Conservation (phyloP, 2,888 invertebrate species). For the Ichneumon xanthorius region DNA sequence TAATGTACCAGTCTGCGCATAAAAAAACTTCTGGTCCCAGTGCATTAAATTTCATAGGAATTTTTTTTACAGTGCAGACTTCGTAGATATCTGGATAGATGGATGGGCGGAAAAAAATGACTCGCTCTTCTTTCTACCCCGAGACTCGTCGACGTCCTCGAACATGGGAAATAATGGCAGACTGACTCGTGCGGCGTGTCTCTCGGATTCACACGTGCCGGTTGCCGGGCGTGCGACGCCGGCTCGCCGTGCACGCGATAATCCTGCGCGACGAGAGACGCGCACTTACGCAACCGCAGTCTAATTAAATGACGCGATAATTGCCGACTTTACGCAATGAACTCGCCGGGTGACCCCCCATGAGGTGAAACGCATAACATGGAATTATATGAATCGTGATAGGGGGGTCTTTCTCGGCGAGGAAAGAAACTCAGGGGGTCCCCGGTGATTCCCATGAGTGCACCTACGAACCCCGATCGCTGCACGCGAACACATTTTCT, state of each 20-base stretch:
- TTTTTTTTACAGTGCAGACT: too few species aligned
- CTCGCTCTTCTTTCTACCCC: slow-evolving; percentile 13
- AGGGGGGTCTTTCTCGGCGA: background rate
- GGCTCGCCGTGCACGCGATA: slow-evolving; percentile 62
- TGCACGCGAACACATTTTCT: too few species aligned
- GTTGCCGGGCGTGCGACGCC: slow-evolving; percentile 65
- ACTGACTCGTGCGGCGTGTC: slow-evolving; percentile 29
- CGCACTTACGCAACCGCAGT: slow-evolving; percentile 39
- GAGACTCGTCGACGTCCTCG: slow-evolving; percentile 53
- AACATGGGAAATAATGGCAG: slow-evolving; percentile 17
- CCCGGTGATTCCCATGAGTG: background rate
- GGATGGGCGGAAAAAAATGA: background rate
- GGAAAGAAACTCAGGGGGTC: background rate
- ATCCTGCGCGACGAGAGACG: slow-evolving; percentile 48
- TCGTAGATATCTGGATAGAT: too few species aligned
- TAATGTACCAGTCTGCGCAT: too few species aligned
- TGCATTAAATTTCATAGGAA: too few species aligned
- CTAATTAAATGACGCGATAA: slow-evolving; percentile 67
- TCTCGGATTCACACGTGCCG: slow-evolving; percentile 76
- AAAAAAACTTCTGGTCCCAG: too few species aligned
- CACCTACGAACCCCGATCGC: too few species aligned
- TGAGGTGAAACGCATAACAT: slow-evolving; percentile 57
- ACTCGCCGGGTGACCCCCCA: slow-evolving; percentile 51
- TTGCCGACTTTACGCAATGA: slow-evolving; percentile 62
- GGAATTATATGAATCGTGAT: slow-evolving; percentile 62